phyloP scores from a whole-genome alignment of 2,888 invertebrate species.

The Tenthredo amoena region DNA sequence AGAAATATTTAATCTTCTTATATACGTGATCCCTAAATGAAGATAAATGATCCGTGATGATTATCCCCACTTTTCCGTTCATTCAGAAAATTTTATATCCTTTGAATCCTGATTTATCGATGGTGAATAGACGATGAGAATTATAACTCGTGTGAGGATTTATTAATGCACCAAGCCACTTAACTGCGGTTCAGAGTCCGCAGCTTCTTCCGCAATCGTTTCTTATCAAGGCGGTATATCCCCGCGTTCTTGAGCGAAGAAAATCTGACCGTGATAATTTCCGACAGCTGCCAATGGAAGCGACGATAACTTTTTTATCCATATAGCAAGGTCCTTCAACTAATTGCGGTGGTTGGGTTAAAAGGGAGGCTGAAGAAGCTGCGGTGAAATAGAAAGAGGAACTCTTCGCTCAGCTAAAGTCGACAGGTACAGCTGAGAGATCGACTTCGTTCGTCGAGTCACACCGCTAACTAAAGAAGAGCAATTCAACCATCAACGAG shows the following conservation, averaged over 20 bases:
- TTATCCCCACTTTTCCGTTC: not conserved
- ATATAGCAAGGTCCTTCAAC: not conserved
- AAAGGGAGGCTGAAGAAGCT: not conserved
- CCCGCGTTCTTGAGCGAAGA: not conserved
- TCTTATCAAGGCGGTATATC: not conserved
- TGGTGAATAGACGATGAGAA: not conserved
- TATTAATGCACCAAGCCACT: not conserved
- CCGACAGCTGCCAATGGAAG: not conserved
- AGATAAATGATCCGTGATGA: not conserved
- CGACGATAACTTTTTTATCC: constrained; percentile 13
- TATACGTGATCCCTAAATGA: not conserved
- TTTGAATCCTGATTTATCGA: not conserved
- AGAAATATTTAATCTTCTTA: not conserved
- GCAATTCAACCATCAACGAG: constrained; percentile 21
- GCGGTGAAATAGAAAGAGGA: not conserved
- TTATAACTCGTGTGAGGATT: not conserved
- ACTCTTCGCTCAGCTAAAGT: constrained; percentile 22
- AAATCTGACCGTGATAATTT: constrained; percentile 27
- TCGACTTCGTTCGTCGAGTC: constrained; percentile 35
- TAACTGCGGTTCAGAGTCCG: not conserved
- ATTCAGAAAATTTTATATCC: not conserved
- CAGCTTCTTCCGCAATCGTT: not conserved
- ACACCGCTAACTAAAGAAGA: constrained; percentile 26
- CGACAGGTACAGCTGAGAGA: not conserved
- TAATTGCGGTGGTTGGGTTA: constrained; percentile 27